These are phyloP conservation scores for Flexamia atlantica DNA, from an alignment of 2,888 invertebrate genomes.

Conservation along the genomic window DNA sequence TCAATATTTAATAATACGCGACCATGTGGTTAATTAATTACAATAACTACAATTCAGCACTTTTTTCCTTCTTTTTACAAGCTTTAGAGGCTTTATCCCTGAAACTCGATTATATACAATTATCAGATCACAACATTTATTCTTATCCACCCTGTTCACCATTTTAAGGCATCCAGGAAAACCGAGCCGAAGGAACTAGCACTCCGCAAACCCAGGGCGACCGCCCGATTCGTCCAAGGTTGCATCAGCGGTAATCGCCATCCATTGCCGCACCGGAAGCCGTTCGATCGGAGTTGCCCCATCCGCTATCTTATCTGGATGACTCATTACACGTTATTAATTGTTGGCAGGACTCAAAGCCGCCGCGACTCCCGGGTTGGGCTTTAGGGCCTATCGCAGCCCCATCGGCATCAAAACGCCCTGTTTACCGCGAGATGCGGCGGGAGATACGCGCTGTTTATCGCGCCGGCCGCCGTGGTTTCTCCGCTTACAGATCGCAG, in stretches of 20 bases:
- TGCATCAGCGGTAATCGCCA: slow-evolving; percentile 45
- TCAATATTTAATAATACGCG: no score
- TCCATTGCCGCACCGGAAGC: slow-evolving; percentile 38
- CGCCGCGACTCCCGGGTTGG: slow-evolving; percentile 11
- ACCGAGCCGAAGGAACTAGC: no score
- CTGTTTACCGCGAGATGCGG: slow-evolving; percentile 24
- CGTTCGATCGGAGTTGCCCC: neutral
- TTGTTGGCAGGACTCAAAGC: slow-evolving; percentile 47
- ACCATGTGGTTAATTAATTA: no score
- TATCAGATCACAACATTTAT: no score
- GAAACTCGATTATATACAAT: no score
- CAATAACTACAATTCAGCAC: no score
- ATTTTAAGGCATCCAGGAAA: no score
- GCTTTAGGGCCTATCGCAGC: slow-evolving; percentile 37
- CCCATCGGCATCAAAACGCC: slow-evolving; percentile 57
- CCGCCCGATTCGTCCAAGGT: neutral
- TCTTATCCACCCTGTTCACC: no score
- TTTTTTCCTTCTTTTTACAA: no score
- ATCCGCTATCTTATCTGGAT: slow-evolving; percentile 32
- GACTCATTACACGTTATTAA: slow-evolving; percentile 55
- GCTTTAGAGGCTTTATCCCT: no score
- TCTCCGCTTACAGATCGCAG: slow-evolving; percentile 53
- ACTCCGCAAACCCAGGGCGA: neutral
- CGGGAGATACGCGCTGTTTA: slow-evolving; percentile 38
- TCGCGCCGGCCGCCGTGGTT: slow-evolving; percentile 18